These are phyloP conservation scores for Asbolus verrucosus DNA, from an alignment of 1,140 invertebrate species.

Conservation along the genomic window DNA sequence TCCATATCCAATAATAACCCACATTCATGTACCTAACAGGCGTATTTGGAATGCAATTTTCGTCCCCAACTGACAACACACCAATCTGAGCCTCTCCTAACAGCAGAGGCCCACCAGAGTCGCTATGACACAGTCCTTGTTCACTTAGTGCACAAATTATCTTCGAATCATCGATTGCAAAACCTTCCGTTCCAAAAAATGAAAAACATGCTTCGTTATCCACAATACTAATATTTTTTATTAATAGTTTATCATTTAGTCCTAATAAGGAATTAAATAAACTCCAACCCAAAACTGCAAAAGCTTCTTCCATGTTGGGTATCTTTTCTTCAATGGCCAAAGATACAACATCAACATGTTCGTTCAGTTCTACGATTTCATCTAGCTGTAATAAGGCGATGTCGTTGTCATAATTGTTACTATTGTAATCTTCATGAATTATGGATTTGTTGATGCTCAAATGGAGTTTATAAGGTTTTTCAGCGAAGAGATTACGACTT, in stretches of 20 bases:
- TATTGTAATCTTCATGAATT: conserved; percentile 1
- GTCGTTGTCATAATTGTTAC: background rate
- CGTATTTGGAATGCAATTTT: background rate
- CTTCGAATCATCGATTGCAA: background rate
- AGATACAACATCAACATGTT: background rate
- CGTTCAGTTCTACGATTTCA: background rate
- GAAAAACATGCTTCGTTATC: too few species aligned
- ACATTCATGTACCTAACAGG: background rate
- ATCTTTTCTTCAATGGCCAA: background rate
- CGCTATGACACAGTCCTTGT: background rate
- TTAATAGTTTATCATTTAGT: background rate
- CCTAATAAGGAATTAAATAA: background rate
- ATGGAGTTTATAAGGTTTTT: background rate
- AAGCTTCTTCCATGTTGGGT: too few species aligned
- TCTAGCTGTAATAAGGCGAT: background rate
- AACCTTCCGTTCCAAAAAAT: too few species aligned
- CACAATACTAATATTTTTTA: background rate
- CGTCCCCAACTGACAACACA: background rate
- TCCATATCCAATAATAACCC: background rate
- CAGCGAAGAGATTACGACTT: background rate
- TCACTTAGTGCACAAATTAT: background rate
- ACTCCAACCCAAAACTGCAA: background rate
- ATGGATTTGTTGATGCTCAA: background rate
- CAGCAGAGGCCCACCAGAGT: background rate
- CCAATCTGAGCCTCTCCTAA: background rate